Evolutionary conservation across 1,140 invertebrate genomes (phyloP).

Genomic region (Macrostomum lignano): DNA sequence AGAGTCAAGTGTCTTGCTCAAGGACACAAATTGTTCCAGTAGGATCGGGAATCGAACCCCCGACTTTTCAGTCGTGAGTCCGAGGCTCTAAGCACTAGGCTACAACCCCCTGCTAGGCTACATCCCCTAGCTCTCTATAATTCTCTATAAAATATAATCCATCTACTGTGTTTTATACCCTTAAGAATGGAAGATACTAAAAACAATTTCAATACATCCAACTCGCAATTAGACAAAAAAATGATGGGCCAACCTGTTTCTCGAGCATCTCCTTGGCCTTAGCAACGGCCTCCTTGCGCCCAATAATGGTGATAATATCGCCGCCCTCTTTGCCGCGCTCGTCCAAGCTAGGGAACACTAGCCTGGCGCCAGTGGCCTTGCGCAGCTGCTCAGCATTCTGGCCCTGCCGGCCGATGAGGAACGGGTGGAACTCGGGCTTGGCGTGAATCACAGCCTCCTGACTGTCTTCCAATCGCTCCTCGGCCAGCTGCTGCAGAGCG

Average conservation of each 20-base stretch:
- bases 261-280: conserved; percentile 56
- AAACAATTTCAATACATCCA: no score
- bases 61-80: no score
- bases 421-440: conserved; percentile 51
- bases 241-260: conserved; percentile 35
- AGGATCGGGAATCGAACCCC: no score
- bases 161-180: no score
- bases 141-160: no score
- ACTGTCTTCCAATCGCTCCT: conserved; percentile 43
- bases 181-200: no score
- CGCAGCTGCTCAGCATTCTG: conserved; percentile 58
- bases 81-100: no score
- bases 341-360: conserved; percentile 52
- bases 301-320: conserved; percentile 51
- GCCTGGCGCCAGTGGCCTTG: conserved; percentile 57
- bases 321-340: conserved; percentile 42
- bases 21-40: no score
- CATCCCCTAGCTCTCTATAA: no score
- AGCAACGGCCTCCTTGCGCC: conserved; percentile 60
- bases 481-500: conserved; percentile 50
- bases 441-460: conserved; percentile 50
- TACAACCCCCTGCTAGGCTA: no score
- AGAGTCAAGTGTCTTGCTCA: no score
- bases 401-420: conserved; percentile 69
- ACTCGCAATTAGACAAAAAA: no score